These are phyloP conservation scores for Entomobrya proxima DNA, from an alignment of 2,888 invertebrate species.

Conservation along the genomic window DNA sequence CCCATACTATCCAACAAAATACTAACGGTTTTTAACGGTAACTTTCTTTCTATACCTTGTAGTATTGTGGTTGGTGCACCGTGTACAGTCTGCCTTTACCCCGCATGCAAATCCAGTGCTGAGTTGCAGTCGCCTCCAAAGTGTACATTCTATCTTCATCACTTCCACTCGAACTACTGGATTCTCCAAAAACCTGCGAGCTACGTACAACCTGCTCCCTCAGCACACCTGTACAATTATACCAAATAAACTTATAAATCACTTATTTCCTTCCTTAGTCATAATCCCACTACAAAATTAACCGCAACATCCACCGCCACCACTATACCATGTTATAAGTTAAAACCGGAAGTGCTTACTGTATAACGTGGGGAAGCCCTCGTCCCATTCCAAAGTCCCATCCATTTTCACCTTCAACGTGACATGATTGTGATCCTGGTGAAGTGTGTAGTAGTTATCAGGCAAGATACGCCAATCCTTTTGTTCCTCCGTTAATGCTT, in stretches of 20 bases:
- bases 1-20: background rate
- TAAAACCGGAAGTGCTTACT: conserved; percentile 42
- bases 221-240: conserved; percentile 47
- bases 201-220: conserved; percentile 14
- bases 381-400: conserved; percentile 36
- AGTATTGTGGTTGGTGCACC: background rate
- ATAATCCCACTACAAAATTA: background rate
- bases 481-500: background rate
- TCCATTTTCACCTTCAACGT: conserved; percentile 38
- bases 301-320: no score
- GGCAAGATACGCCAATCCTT: background rate
- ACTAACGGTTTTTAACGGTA: background rate
- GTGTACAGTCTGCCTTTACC: conserved; percentile 43
- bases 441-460: conserved; percentile 37
- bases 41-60: background rate
- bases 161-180: background rate
- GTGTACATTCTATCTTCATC: conserved; percentile 38
- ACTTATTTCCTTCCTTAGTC: background rate
- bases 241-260: background rate
- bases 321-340: no score
- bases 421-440: conserved; percentile 3
- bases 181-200: background rate
- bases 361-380: conserved; percentile 48
- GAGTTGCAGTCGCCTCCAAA: conserved; percentile 49
- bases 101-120: conserved; percentile 44